phyloP scores from a whole-genome alignment of 2,797 vertebrate genomes.

The Peromyscus melanophrys region DNA sequence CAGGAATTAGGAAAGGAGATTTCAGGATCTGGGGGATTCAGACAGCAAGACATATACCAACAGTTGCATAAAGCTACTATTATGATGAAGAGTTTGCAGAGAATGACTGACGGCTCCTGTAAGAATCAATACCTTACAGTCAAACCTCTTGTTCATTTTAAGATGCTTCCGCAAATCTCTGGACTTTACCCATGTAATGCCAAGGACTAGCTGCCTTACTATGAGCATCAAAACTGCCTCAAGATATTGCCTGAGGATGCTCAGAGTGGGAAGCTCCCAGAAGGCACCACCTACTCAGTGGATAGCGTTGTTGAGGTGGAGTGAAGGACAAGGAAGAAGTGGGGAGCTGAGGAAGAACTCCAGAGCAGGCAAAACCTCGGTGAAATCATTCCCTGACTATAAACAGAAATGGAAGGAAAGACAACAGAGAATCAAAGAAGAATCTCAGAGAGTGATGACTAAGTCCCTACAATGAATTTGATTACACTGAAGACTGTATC shows the following conservation, averaged over 20 bases:
- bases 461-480: constrained; percentile 14
- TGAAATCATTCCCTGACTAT: neutral
- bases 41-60: neutral
- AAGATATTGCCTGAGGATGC: constrained; percentile 2
- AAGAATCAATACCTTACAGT: neutral
- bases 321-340: neutral
- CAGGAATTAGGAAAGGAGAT: neutral
- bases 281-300: neutral
- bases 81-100: neutral
- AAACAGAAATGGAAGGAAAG: neutral
- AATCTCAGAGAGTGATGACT: neutral
- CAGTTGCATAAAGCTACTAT: neutral
- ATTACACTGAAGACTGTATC: neutral
- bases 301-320: neutral
- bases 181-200: neutral
- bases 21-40: neutral
- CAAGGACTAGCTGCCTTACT: neutral
- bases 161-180: neutral
- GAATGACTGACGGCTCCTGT: neutral
- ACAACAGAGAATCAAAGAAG: neutral
- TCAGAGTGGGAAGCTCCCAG: neutral
- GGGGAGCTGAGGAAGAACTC: neutral
- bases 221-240: neutral
- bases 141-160: neutral
- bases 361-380: neutral